Base-by-base conservation (phyloP, 2,888 invertebrate species). In the Fragum whitleyi region DNA sequence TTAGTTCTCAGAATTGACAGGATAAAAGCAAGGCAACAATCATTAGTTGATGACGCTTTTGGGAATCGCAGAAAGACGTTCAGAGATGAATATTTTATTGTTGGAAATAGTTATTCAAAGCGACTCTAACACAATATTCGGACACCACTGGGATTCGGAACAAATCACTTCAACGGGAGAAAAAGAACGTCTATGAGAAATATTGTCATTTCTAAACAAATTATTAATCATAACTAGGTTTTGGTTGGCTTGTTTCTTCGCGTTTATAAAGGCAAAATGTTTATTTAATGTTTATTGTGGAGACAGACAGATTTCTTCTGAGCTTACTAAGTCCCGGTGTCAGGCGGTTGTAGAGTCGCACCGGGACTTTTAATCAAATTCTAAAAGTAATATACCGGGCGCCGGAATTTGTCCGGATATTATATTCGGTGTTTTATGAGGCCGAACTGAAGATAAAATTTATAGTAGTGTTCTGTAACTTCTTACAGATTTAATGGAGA, bases 201-300 rank as follows among this genome's bases (percentile, higher is more conserved):
- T 42, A 19, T 42, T 42, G 65, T 42, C 39, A 65, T 65, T 23
- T 23, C 65, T 42, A 29, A 65, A 65, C 65, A 65, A 65, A 65
- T 65, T 65, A 65, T 29, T 42, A 42, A 39, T 39, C 65, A 39
- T 23, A 65, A 42, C n/a, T 65, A 21, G 42, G 21, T 23, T 42
- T 23, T 36, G 7, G 21, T 21, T 42, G 19, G 19, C 42, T 39
- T 65, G 65, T 65, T 65, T 65, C 42, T 39, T 42, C 32, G 61
- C n/a, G 61, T 32, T 61, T 14, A 65, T 42, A 32, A 65, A 65
- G 39, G 65, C 42, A 36, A 65, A 65, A 65, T 65, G 65, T 65
- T 65, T 42, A 65, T 61, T 61, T 61, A 61, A 61, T 61, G 61
- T 61, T 11, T 61, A 61, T 61, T 23, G 61, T 32, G 32, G 61